phyloP scores from a whole-genome alignment of 2,888 invertebrate species.

The Drosophila fulvimacula region DNA sequence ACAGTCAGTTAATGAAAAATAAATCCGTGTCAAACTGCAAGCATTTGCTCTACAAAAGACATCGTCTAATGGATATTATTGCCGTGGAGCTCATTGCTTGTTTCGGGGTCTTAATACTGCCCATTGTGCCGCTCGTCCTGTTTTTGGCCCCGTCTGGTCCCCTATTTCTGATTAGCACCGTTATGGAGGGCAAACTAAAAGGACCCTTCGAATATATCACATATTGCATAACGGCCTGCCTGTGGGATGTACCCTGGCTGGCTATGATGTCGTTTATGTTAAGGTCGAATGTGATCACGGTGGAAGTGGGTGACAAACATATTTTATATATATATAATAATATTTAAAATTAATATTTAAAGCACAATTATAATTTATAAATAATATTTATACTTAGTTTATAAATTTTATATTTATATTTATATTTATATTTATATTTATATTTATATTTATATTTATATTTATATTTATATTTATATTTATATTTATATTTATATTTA shows the following conservation, averaged over 20 bases:
- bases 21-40: background rate
- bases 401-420: background rate
- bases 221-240: conserved; percentile 16
- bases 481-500: background rate
- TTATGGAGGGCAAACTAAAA: conserved; percentile 49
- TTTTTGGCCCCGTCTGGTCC: conserved; percentile 47
- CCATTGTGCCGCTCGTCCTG: conserved; percentile 52
- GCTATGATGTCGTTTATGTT: conserved; percentile 49
- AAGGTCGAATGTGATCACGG: conserved; percentile 47
- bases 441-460: no score
- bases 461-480: background rate
- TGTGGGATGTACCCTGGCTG: conserved; percentile 61
- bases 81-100: conserved; percentile 46
- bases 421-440: no score
- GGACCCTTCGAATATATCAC: fast-evolving
- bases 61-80: conserved; percentile 26
- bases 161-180: conserved; percentile 53
- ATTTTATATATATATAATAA: no score
- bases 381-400: background rate
- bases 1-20: conserved; percentile 22
- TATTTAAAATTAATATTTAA: no score
- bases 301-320: conserved; percentile 71
- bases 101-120: conserved; percentile 52
- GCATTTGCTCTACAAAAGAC: conserved; percentile 25
- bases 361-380: no score